Base-by-base conservation (phyloP, 2,888 invertebrate species). In the Cryptophagus acutangulus region DNA sequence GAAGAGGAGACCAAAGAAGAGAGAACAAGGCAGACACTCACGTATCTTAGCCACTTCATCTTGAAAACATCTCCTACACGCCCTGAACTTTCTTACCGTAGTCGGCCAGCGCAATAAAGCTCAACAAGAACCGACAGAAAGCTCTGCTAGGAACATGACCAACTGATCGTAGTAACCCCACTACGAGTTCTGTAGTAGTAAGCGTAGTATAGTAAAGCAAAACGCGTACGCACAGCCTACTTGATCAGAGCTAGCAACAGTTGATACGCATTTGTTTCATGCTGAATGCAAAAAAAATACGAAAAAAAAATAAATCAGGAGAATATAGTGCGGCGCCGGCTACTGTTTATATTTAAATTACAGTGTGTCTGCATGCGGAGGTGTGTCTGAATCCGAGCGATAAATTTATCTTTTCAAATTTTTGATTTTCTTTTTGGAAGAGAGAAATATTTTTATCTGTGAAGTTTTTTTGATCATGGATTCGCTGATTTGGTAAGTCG, bases 81-180 rank as follows among this genome's bases (percentile, higher is more conserved):
- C 59, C 62, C 62, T 64, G 66, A 66, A 65, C 66, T 65, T 65
- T 66, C 66, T 63, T 65, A 58, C 59, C 57, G 49, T 53, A 62
- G 54, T 45, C 39, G 62, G 29, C 48, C 63, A 58, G 48, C 25
- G 31, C 38, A 47, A 29, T 55, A 28, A 12, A 45, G 31, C 14
- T 8, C 35, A 28, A 46, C 33, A 38, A 34, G 40, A 41, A 43
- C 51, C 52, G 49, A 47, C 41, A 44, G 36, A 36, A 31, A 36
- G 24, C 26, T 17, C 3, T 25, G 49, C 16, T 25, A 26, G 57
- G 28, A 29, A n/a, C 18, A 34, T 53, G 66, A 57, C 47, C 60
- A 45, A 55, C 55, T 58, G 46, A 33, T 51, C 63, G 64, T 67
- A 67, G 67, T 66, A 67, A 59, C 63, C 67, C 66, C 63, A 55